phyloP scores from a whole-genome alignment of 2,797 vertebrate species.

The Crotalus adamanteus region DNA sequence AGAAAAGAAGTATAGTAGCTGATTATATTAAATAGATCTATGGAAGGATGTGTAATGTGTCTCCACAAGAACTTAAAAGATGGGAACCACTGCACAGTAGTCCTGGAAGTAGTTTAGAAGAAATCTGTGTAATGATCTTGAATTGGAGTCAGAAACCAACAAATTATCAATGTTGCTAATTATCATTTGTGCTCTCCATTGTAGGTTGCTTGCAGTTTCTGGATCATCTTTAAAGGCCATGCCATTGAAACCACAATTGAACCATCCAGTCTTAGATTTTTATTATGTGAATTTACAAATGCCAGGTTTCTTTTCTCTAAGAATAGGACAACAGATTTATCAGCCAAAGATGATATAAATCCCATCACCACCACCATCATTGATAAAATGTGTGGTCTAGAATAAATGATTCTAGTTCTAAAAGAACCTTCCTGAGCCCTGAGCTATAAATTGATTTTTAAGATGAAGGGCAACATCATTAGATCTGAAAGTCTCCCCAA shows the following conservation, averaged over 20 bases:
- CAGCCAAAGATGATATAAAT: neutral
- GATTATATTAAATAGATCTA: neutral
- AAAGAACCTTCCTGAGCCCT: neutral
- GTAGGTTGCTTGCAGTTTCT: neutral
- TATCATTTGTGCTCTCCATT: neutral
- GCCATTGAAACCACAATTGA: neutral
- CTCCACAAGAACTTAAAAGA: neutral
- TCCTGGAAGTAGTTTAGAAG: neutral
- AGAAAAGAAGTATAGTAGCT: neutral
- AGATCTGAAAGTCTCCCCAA: neutral
- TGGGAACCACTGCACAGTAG: neutral
- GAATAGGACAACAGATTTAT: neutral
- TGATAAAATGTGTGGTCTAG: neutral
- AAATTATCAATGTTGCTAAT: neutral
- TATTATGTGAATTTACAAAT: neutral
- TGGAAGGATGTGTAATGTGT: neutral
- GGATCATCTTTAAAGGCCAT: neutral
- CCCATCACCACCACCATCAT: neutral
- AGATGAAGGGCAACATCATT: neutral
- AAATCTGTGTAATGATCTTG: neutral
- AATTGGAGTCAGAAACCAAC: neutral
- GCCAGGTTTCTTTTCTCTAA: neutral
- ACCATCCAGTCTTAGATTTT: neutral
- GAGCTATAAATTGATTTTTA: neutral
- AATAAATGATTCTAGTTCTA: neutral